phyloP scores from a whole-genome alignment of 2,888 invertebrate genomes.

The Leptura quadrifasciata region DNA sequence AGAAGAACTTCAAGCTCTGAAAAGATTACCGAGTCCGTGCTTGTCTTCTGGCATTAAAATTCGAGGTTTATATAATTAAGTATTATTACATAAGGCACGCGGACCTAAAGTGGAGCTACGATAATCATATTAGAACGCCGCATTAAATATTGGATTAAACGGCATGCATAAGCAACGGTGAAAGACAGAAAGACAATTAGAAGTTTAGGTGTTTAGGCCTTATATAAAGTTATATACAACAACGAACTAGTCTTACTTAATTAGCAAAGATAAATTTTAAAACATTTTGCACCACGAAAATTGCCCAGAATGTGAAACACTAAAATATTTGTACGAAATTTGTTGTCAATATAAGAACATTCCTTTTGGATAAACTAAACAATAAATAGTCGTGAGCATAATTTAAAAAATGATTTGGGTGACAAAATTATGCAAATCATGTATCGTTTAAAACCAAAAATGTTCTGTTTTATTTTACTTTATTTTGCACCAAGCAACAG shows the following conservation, averaged over 20 bases:
- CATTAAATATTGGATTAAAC: conserved; percentile 63
- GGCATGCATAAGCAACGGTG: conserved; percentile 49
- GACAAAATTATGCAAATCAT: no score
- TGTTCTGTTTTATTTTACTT: no score
- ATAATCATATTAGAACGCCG: conserved; percentile 62
- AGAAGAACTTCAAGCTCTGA: conserved; percentile 43
- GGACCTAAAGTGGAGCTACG: conserved; percentile 58
- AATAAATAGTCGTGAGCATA: no score
- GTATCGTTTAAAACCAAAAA: no score
- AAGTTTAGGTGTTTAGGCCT: conserved; percentile 47
- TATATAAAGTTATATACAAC: conserved; percentile 15
- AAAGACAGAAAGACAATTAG: conserved; percentile 51
- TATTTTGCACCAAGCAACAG: no score
- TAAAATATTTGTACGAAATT: no score
- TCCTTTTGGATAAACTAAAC: no score
- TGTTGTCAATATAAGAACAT: no score
- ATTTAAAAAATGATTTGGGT: no score
- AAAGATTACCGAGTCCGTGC: conserved; percentile 56
- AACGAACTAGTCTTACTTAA: neutral
- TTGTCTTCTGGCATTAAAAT: conserved; percentile 60
- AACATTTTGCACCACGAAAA: neutral
- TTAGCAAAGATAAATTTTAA: neutral
- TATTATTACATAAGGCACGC: conserved; percentile 60
- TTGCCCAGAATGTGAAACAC: neutral
- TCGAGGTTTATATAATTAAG: conserved; percentile 61